Evolutionary conservation across 2,113 vertebrate genomes (phyloP).

Genomic region (Toxotes chatareus): DNA sequence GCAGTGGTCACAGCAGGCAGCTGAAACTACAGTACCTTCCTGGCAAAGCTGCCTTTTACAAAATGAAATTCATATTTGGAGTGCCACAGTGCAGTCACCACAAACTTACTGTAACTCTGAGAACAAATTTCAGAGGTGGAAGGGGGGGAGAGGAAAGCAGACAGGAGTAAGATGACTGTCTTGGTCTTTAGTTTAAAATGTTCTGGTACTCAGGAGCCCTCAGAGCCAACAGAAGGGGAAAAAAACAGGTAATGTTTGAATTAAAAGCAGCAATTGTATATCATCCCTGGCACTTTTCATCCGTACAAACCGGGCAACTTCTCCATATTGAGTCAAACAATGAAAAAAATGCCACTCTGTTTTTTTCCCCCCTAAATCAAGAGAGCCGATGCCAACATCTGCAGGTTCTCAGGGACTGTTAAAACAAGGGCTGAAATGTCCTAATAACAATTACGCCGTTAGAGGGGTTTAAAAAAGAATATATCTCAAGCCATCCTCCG

Average conservation of each 20-base stretch:
- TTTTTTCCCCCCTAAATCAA: slow-evolving; percentile 83
- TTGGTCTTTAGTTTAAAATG: slow-evolving; percentile 78
- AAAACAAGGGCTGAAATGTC: slow-evolving; percentile 88
- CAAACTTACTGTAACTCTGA: slow-evolving; percentile 75
- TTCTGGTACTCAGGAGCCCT: slow-evolving; percentile 72
- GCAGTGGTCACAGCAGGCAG: slow-evolving; percentile 50
- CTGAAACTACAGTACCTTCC: slow-evolving; percentile 71
- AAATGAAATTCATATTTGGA: slow-evolving; percentile 68
- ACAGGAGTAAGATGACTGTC: slow-evolving; percentile 67
- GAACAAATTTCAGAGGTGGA: slow-evolving; percentile 46
- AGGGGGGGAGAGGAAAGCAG: slow-evolving; percentile 53
- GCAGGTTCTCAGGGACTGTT: slow-evolving; percentile 95
- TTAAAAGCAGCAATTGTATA: slow-evolving; percentile 86
- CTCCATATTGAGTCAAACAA: slow-evolving; percentile 99
- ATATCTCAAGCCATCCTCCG: slow-evolving; percentile 78
- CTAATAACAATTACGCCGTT: slow-evolving; percentile 87
- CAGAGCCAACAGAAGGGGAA: slow-evolving; percentile 66
- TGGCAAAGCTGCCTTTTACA: slow-evolving; percentile 68
- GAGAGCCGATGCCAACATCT: slow-evolving; percentile 91
- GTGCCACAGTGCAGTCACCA: slow-evolving; percentile 46
- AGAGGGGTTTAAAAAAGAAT: slow-evolving; percentile 82
- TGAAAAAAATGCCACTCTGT: slow-evolving; percentile 88
- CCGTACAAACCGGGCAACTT: slow-evolving; percentile 89
- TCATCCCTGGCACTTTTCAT: slow-evolving; percentile 85
- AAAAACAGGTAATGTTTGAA: slow-evolving; percentile 83